Conservation (phyloP, 2,888 invertebrate species). For the Chloromyia formosa region DNA sequence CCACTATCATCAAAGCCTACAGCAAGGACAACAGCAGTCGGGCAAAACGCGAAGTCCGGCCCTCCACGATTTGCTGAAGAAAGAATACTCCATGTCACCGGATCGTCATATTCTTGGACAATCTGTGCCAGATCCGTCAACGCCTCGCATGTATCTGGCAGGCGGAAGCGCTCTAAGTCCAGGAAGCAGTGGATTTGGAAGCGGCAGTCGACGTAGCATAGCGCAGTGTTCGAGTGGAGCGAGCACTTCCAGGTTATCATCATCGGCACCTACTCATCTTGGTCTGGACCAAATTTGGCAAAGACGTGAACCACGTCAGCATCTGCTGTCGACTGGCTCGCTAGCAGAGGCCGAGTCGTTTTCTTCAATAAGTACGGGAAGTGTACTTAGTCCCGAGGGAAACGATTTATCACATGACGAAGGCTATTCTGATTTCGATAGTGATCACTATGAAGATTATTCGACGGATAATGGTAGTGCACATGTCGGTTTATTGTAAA, state of each 20-base stretch:
- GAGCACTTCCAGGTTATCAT: slow-evolving; percentile 73
- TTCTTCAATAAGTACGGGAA: slow-evolving; percentile 83
- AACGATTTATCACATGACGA: slow-evolving; percentile 85
- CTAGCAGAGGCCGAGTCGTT: slow-evolving; percentile 85
- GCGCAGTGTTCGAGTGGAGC: slow-evolving; percentile 56
- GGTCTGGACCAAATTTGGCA: slow-evolving; percentile 88
- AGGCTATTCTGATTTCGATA: slow-evolving; percentile 84
- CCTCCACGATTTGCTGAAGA: slow-evolving; percentile 74
- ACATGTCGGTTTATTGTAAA: no score
- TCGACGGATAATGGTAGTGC: slow-evolving; percentile 79
- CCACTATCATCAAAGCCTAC: slow-evolving; percentile 58
- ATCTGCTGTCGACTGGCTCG: slow-evolving; percentile 85
- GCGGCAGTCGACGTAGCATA: slow-evolving; percentile 51
- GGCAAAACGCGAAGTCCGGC: slow-evolving; percentile 61
- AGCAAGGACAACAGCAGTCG: slow-evolving; percentile 45
- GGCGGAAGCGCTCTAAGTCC: slow-evolving; percentile 61
- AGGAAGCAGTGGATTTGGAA: slow-evolving; percentile 60
- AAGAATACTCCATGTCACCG: slow-evolving; percentile 69
- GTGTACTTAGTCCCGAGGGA: slow-evolving; percentile 83
- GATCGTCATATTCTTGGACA: slow-evolving; percentile 70
- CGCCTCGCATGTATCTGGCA: slow-evolving; percentile 64
- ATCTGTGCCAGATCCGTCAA: slow-evolving; percentile 71
- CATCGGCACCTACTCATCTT: slow-evolving; percentile 87
- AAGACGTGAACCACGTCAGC: slow-evolving; percentile 85
- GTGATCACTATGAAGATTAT: slow-evolving; percentile 86